Percentiles rank a stretch among this genome's conserved stretches.
phyloP scores from a whole-genome alignment of 1,140 invertebrate genomes.

The Drosophila rhopaloa region DNA sequence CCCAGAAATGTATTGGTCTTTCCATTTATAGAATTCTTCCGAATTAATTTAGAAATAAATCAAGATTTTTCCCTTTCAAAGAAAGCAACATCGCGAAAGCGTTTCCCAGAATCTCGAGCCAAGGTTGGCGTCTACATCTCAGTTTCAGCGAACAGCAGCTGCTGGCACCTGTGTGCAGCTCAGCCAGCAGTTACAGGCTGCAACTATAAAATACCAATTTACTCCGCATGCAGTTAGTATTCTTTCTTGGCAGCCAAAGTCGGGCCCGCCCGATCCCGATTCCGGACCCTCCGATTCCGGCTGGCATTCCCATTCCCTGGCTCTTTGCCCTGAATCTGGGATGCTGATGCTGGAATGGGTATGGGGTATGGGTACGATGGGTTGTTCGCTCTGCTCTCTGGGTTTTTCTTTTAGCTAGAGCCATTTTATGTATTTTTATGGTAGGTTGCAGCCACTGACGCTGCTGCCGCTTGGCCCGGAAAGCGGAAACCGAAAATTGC shows the following conservation, averaged over 20 bases:
- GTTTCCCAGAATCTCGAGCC: slow-evolving; percentile 10
- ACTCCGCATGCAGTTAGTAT: slow-evolving; percentile 71
- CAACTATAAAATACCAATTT: slow-evolving; percentile 81
- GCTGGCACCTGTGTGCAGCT: slow-evolving; percentile 57
- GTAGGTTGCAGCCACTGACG: slow-evolving; percentile 72
- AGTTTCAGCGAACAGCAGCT: slow-evolving; percentile 35
- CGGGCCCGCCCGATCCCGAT: slow-evolving; percentile 2
- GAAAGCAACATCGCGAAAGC: background rate
- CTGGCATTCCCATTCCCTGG: slow-evolving; percentile 43
- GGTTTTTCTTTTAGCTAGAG: slow-evolving; percentile 69
- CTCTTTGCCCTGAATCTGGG: slow-evolving; percentile 2
- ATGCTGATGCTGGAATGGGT: background rate
- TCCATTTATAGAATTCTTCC: no score
- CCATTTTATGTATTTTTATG: slow-evolving; percentile 83
- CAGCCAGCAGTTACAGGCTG: slow-evolving; percentile 50
- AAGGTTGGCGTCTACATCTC: slow-evolving; percentile 15
- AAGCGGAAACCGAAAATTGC: slow-evolving; percentile 83
- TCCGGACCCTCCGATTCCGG: slow-evolving; percentile 24
- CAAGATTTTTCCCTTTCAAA: background rate
- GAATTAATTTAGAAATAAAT: no score
- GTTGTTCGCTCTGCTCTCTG: slow-evolving; percentile 31
- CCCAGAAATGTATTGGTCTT: no score
- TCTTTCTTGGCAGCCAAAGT: slow-evolving; percentile 69
- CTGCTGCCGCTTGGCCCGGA: slow-evolving; percentile 66
- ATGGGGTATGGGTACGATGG: slow-evolving; percentile 3